These are phyloP conservation scores for Elmis aenea DNA, from an alignment of 2,888 invertebrate genomes.

Conservation along the genomic window DNA sequence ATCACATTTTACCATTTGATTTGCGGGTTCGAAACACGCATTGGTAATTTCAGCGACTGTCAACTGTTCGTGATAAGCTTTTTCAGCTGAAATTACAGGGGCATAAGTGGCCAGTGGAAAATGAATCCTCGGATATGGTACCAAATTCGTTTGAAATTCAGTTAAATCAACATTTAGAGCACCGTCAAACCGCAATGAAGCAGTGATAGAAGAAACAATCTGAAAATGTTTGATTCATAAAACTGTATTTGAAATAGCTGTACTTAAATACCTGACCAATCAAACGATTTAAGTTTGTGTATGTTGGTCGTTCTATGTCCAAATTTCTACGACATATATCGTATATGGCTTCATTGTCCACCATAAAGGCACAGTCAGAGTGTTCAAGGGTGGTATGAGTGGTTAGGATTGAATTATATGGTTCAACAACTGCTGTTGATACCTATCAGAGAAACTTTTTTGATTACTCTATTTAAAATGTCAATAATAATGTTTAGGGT, in stretches of 20 bases:
- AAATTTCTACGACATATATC: conserved; percentile 84
- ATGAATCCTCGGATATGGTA: conserved; percentile 93
- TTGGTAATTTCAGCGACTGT: conserved; percentile 91
- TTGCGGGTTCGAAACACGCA: conserved; percentile 91
- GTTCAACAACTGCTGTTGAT: conserved; percentile 76
- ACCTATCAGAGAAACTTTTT: no score
- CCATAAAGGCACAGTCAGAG: conserved; percentile 88
- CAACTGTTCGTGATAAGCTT: conserved; percentile 88
- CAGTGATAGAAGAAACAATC: conserved; percentile 91
- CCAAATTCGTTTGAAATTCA: conserved; percentile 90
- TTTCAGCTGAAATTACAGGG: conserved; percentile 88
- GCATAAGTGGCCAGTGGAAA: conserved; percentile 91
- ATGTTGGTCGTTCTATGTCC: conserved; percentile 79
- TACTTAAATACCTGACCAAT: conserved; percentile 73
- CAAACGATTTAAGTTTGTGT: conserved; percentile 81
- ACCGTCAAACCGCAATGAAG: conserved; percentile 87
- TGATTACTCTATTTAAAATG: background rate
- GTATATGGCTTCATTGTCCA: conserved; percentile 86
- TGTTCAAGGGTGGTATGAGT: conserved; percentile 87
- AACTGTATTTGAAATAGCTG: no score
- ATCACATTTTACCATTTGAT: conserved; percentile 92
- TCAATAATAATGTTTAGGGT: background rate
- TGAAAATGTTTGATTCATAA: conserved; percentile 40
- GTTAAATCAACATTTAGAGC: conserved; percentile 90
- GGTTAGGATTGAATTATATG: conserved; percentile 89